Percentiles rank a stretch among this genome's conserved stretches.
Conservation (phyloP, 1,140 invertebrate genomes). For the Drosophila funebris region DNA sequence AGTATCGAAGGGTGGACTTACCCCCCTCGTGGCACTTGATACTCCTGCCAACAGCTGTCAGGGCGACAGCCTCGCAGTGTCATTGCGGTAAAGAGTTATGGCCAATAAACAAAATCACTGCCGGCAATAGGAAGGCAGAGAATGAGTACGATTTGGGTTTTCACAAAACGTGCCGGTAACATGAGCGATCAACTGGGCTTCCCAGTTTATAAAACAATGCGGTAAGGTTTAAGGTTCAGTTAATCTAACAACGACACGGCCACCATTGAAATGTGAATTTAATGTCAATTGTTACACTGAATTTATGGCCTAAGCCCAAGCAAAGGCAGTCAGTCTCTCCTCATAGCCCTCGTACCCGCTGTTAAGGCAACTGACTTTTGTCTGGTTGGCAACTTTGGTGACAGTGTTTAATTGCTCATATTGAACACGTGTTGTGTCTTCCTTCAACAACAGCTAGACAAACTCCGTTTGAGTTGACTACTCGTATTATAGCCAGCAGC, state of each 20-base stretch:
- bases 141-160: constrained; percentile 41
- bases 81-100: constrained; percentile 78
- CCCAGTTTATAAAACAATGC: constrained; percentile 56
- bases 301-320: constrained; percentile 51
- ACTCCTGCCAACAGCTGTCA: constrained; percentile 2
- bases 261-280: constrained; percentile 73
- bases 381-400: constrained; percentile 63
- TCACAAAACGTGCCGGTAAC: constrained; percentile 52
- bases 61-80: constrained; percentile 31
- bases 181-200: constrained; percentile 45
- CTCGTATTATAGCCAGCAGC: constrained; percentile 65
- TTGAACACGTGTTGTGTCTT: constrained; percentile 73
- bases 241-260: constrained; percentile 54
- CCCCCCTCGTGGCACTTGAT: neutral
- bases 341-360: neutral
- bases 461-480: constrained; percentile 37
- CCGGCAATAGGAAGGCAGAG: constrained; percentile 40
- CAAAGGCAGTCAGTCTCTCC: constrained; percentile 26
- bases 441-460: neutral
- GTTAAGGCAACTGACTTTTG: constrained; percentile 28
- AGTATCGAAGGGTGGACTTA: neutral
- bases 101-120: constrained; percentile 79
- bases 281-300: constrained; percentile 69
- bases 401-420: constrained; percentile 82
- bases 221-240: constrained; percentile 28